phyloP scores from a whole-genome alignment of 2,113 vertebrate species.

The Eubucco bourcierii region DNA sequence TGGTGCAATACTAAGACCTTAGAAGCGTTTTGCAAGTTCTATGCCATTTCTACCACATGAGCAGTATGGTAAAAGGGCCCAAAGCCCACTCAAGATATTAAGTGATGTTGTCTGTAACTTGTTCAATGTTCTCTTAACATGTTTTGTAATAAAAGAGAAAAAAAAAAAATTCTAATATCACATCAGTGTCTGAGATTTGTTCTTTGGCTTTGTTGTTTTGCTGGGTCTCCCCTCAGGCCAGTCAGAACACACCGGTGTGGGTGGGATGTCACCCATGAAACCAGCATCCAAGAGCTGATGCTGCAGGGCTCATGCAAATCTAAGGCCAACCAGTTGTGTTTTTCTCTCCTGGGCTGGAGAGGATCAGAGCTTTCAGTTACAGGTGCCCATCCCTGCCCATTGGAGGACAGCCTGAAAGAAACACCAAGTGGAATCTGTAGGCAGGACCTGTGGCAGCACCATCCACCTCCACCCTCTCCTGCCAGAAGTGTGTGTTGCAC shows the following conservation, averaged over 20 bases:
- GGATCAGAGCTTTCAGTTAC: neutral
- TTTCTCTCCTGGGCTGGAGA: neutral
- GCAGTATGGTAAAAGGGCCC: constrained; percentile 43
- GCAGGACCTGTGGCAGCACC: neutral
- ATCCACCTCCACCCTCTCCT: neutral
- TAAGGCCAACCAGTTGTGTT: neutral
- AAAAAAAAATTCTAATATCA: constrained; percentile 47
- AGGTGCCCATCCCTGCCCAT: neutral
- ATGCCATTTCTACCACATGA: constrained; percentile 64
- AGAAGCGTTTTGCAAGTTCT: constrained; percentile 51
- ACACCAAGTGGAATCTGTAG: neutral
- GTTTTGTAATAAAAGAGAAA: constrained; percentile 66
- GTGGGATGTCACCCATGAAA: neutral
- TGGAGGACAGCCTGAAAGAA: neutral
- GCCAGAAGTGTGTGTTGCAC: neutral
- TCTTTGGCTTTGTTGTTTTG: neutral
- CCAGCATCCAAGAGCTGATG: neutral
- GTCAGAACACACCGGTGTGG: neutral
- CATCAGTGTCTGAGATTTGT: neutral
- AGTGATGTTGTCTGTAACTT: constrained; percentile 66
- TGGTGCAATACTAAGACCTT: constrained; percentile 55
- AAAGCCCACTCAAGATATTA: constrained; percentile 35
- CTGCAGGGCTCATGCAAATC: neutral
- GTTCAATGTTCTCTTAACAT: constrained; percentile 71
- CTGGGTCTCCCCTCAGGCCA: neutral